Base-by-base conservation (phyloP, 2,113 vertebrate genomes). In the Callocephalon fimbriatum region DNA sequence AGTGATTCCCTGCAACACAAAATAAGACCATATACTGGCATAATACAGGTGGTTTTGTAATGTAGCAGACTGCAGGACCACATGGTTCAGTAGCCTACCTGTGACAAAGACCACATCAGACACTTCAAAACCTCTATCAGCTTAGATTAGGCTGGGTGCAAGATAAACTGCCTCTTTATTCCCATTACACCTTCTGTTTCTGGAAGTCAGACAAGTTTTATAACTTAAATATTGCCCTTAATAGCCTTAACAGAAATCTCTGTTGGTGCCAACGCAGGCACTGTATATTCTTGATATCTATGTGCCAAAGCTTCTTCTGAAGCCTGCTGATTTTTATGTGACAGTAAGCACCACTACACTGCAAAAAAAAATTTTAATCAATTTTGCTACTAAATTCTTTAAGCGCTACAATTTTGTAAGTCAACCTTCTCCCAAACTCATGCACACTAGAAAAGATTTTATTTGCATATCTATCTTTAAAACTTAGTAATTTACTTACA, bases 401-500 rank as follows among this genome's bases (percentile, higher is more conserved):
- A 66, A 80, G 13, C 79, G 10, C 35, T 74, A 47, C 16, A 80
- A 37, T 50, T 73, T 65, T 71, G 0, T 37, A 47, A 47, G 35
- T 31, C 45, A 86, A 25, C 9, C 25, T 51, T 54, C 10, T 59
- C 44, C 40, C 16, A 89, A 53, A 68, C 6, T 67, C 31, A 45
- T 0, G 2, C 20, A 61, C 22, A 31, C 3, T 25, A 42, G 38
- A 61, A 35, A 65, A 93, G 17, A 38, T 45, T 79, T 54, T 63
- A 47, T 62, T 76, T 81, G 12, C 58, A 31, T 42, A 42, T 4
- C 3, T 47, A 15, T 31, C 15, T 73, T 71, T 71, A 31, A 62
- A 65, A 59, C 9, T 13, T 26, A 35, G 11, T 75, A 3, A 7
- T 53, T 94, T 91, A 99, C 99, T 99, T 97, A 99, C 99, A 98